Conservation (phyloP, 2,113 vertebrate genomes). For the Brachirus orientalis region DNA sequence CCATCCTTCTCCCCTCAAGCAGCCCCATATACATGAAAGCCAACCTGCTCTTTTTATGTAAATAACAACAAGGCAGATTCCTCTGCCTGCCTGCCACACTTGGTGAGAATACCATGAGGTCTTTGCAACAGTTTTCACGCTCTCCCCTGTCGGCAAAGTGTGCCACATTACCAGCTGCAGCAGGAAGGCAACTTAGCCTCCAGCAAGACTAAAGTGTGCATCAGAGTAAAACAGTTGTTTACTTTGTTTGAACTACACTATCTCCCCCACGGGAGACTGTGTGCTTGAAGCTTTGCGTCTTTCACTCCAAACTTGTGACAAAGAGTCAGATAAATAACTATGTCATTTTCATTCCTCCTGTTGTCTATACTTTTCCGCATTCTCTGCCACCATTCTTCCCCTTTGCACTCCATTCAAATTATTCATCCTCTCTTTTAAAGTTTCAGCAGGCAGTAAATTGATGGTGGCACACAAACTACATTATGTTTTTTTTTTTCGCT, state of each 20-base stretch:
- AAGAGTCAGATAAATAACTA: constrained; percentile 88
- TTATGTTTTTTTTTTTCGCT: constrained; percentile 72
- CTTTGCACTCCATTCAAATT: constrained; percentile 83
- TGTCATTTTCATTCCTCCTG: constrained; percentile 77
- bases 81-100: constrained; percentile 39
- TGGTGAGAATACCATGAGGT: constrained; percentile 58
- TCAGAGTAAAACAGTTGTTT: constrained; percentile 93
- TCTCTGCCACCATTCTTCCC: constrained; percentile 46
- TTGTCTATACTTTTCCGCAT: constrained; percentile 63
- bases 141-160: constrained; percentile 71
- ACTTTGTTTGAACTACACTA: constrained; percentile 90
- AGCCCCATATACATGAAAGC: constrained; percentile 48
- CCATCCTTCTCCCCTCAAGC: constrained; percentile 22
- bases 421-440: constrained; percentile 87
- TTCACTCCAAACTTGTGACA: constrained; percentile 82
- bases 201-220: constrained; percentile 91
- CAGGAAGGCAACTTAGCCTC: constrained; percentile 87
- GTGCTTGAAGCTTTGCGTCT: constrained; percentile 86
- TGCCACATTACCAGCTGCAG: constrained; percentile 74
- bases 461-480: constrained; percentile 88
- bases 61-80: constrained; percentile 59
- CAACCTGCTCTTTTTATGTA: constrained; percentile 63
- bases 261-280: constrained; percentile 86
- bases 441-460: constrained; percentile 86
- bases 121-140: constrained; percentile 53